A percentile compares a stretch with the other conserved stretches of the same genome.
Evolutionary conservation across 2,888 invertebrate species (phyloP).

Genomic region (Tryphoninae sp.): DNA sequence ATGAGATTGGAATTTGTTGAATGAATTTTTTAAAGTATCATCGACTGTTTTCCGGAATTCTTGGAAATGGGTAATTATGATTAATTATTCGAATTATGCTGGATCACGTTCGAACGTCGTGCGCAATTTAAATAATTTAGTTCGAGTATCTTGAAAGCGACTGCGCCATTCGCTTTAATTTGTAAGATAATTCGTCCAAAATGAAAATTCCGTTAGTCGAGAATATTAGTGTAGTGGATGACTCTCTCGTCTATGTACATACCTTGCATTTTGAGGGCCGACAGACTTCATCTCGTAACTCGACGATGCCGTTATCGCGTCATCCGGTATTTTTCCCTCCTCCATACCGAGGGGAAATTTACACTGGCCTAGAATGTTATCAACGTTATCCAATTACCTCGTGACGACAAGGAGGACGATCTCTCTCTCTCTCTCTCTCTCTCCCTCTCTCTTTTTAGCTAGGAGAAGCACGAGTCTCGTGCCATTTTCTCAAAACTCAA

Average conservation of each 20-base stretch:
- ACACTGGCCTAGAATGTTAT: conserved; percentile 84
- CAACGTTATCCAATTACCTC: conserved; percentile 70
- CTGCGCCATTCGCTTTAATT: neutral
- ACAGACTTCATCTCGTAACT: conserved; percentile 93
- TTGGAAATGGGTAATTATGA: too few species aligned
- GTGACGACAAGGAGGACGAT: conserved; percentile 9
- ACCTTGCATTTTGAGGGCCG: conserved; percentile 94
- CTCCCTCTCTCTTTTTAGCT: neutral
- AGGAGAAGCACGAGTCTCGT: neutral
- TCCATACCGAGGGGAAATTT: conserved; percentile 93
- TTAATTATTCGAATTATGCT: neutral
- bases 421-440: conserved; percentile 16
- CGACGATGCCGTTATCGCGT: conserved; percentile 92
- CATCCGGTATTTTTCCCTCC: conserved; percentile 91
- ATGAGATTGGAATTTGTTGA: too few species aligned
- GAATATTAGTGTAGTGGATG: neutral
- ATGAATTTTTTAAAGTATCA: too few species aligned
- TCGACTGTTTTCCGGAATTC: too few species aligned
- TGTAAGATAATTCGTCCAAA: conserved; percentile 24
- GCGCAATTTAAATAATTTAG: neutral
- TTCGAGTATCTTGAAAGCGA: neutral
- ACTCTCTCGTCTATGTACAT: conserved; percentile 72
- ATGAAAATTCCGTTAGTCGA: conserved; percentile 15
- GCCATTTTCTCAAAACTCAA: conserved; percentile 2
- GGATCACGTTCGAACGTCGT: neutral